Percentiles rank a stretch among this genome's conserved stretches.
phyloP scores from a whole-genome alignment of 2,797 vertebrate genomes.

The Nyctibius grandis region DNA sequence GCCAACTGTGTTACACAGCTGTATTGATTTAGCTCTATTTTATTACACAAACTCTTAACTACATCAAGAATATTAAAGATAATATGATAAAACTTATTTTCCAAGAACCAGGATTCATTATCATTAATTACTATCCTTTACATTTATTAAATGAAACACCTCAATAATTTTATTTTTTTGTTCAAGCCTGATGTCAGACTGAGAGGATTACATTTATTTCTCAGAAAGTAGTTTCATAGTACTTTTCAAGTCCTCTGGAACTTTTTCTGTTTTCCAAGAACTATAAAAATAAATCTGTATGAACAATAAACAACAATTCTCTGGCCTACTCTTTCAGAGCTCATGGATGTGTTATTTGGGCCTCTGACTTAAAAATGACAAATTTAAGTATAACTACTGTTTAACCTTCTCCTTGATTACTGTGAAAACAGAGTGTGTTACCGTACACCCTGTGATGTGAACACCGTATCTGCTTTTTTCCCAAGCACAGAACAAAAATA shows the following conservation, averaged over 20 bases:
- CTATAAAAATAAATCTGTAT: neutral
- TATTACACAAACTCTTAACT: neutral
- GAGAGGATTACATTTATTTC: neutral
- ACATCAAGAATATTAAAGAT: neutral
- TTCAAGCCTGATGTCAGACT: neutral
- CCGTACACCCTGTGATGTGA: neutral
- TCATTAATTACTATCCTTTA: neutral
- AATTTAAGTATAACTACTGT: neutral
- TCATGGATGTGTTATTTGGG: neutral
- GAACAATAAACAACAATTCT: neutral
- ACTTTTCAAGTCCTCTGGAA: neutral
- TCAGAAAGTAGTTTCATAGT: neutral
- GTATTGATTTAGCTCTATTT: neutral
- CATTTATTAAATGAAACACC: neutral
- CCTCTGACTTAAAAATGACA: neutral
- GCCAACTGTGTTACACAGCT: neutral
- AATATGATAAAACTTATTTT: neutral
- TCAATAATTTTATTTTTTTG: neutral
- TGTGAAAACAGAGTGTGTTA: neutral
- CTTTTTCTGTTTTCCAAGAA: neutral
- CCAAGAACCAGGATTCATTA: neutral
- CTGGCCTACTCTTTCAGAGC: neutral
- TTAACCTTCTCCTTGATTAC: neutral
- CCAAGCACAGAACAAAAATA: slow-evolving; percentile 23
- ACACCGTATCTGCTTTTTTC: neutral